Percentiles rank a stretch among this genome's conserved stretches.
phyloP scores from a whole-genome alignment of 2,113 vertebrate genomes.

The Apteryx owenii region DNA sequence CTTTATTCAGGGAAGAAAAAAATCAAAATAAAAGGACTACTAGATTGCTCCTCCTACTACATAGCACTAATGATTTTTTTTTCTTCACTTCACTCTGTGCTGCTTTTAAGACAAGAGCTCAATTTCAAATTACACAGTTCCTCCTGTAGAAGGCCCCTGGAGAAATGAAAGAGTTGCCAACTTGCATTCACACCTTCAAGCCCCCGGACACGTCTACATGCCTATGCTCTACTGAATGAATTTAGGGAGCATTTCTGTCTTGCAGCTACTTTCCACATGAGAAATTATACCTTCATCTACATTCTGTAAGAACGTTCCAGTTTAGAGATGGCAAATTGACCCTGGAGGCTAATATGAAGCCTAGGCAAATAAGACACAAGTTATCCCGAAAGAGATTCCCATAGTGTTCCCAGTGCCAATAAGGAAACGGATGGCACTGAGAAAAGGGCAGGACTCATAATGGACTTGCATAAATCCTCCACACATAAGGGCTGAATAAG shows the following conservation, averaged over 20 bases:
- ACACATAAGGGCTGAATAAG: not conserved
- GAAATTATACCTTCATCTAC: not conserved
- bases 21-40: not conserved
- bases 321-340: not conserved
- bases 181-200: not conserved
- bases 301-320: not conserved
- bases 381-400: not conserved
- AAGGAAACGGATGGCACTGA: not conserved
- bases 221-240: not conserved
- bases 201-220: not conserved
- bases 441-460: not conserved
- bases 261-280: not conserved
- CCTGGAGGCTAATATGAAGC: not conserved
- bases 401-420: not conserved
- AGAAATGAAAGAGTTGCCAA: constrained; percentile 13
- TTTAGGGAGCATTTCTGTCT: not conserved
- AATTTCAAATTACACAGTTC: constrained; percentile 31
- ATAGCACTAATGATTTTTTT: not conserved
- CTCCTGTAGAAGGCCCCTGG: constrained; percentile 29
- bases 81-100: not conserved
- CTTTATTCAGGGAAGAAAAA: not conserved
- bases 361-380: not conserved
- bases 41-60: constrained; percentile 15
- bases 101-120: not conserved
- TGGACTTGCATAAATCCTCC: not conserved